These are phyloP conservation scores for Actinopyga echinites DNA, from an alignment of 53 echinoderm and acorn worm genomes.

Conservation along the genomic window DNA sequence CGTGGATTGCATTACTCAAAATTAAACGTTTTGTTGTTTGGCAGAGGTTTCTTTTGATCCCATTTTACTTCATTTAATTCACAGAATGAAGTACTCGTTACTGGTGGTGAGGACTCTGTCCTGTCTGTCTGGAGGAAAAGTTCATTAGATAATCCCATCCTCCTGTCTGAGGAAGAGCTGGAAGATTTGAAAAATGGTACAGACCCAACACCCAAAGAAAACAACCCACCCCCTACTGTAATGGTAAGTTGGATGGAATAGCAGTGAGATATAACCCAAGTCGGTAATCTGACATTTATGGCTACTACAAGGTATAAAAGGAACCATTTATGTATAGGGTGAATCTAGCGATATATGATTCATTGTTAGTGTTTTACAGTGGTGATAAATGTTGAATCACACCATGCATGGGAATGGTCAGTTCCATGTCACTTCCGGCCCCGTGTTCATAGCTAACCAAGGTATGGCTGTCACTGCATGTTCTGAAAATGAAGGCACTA, in stretches of 20 bases:
- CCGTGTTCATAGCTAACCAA: too few relatives aligned
- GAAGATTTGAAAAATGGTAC: background rate
- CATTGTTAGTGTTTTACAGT: too few relatives aligned
- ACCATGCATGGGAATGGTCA: too few relatives aligned
- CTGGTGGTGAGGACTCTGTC: conserved; percentile 84
- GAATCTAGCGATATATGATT: too few relatives aligned
- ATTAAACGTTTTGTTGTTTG: background rate
- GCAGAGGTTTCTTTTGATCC: background rate
- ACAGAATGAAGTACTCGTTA: conserved; percentile 83
- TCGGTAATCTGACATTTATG: too few relatives aligned
- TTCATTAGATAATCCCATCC: conserved; percentile 29
- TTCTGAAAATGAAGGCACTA: too few relatives aligned
- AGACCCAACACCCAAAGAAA: background rate
- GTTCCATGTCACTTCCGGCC: too few relatives aligned
- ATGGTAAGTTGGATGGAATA: background rate
- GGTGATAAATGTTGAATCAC: too few relatives aligned
- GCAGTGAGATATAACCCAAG: too few relatives aligned
- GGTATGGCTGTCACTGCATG: too few relatives aligned
- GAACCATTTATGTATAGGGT: too few relatives aligned
- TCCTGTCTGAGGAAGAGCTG: conserved; percentile 8
- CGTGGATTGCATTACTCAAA: background rate
- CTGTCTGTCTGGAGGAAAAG: conserved; percentile 74
- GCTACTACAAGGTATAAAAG: too few relatives aligned
- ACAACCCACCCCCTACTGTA: background rate
- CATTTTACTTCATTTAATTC: background rate